These are phyloP conservation scores for Bombus huntii DNA, from an alignment of 1,140 invertebrate species.

Conservation along the genomic window DNA sequence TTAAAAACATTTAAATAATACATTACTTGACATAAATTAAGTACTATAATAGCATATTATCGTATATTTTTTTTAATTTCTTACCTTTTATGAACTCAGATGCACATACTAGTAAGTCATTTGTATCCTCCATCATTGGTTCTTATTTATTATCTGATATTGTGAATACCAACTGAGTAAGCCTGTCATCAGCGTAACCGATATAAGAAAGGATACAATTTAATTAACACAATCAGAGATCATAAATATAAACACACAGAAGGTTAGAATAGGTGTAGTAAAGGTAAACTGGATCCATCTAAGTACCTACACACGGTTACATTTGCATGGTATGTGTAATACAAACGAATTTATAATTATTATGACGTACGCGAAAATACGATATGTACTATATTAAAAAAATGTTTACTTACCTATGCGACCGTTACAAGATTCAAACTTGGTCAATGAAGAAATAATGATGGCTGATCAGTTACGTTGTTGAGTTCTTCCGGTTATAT, in stretches of 20 bases:
- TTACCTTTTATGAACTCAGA: conserved; percentile 84
- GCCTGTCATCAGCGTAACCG: conserved; percentile 54
- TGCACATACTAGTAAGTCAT: conserved; percentile 82
- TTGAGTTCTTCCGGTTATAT: conserved; percentile 28
- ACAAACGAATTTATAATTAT: conserved; percentile 26
- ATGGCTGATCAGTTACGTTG: conserved; percentile 46
- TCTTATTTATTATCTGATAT: conserved; percentile 43
- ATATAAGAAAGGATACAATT: conserved; percentile 52
- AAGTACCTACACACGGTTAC: conserved; percentile 38
- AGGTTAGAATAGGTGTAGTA: conserved; percentile 54
- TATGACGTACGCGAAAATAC: not conserved
- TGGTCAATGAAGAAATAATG: conserved; percentile 39
- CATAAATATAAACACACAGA: conserved; percentile 50
- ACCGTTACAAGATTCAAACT: conserved; percentile 67
- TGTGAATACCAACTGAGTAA: conserved; percentile 32
- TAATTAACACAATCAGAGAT: conserved; percentile 54
- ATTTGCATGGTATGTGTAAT: not conserved
- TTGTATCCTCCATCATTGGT: conserved; percentile 80
- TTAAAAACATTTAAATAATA: not conserved
- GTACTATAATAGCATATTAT: not conserved
- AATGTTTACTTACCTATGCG: conserved; percentile 35
- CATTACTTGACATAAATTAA: not conserved
- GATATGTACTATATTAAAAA: not conserved
- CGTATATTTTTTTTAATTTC: conserved; percentile 33
- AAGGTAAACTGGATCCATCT: conserved; percentile 57